These are phyloP conservation scores for Cartodere bifasciata DNA, from an alignment of 2,888 invertebrate species.

Conservation along the genomic window DNA sequence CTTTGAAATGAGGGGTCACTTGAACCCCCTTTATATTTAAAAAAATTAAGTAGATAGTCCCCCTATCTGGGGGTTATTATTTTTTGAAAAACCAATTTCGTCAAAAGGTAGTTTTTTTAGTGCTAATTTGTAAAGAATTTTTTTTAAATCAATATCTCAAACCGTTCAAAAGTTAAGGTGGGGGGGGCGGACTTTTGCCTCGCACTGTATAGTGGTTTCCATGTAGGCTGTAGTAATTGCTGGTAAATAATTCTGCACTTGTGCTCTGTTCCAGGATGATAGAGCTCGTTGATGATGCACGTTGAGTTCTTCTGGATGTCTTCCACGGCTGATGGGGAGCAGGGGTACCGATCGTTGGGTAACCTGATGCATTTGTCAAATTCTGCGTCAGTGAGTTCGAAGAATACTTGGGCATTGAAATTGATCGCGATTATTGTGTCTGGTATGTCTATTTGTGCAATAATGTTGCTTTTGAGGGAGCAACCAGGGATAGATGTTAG, in stretches of 20 bases:
- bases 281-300: conserved; percentile 7
- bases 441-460: conserved; percentile 3
- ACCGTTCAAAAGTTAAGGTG: too few relatives aligned
- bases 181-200: too few relatives aligned
- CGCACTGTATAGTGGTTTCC: conserved; percentile 1
- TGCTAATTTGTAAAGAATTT: too few relatives aligned
- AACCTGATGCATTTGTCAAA: not conserved
- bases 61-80: too few relatives aligned
- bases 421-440: conserved; percentile 4
- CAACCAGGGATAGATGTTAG: not conserved
- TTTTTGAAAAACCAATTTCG: too few relatives aligned
- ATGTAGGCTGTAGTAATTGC: not conserved
- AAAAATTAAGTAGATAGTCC: too few relatives aligned
- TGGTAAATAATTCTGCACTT: too few relatives aligned
- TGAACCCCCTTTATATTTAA: too few relatives aligned
- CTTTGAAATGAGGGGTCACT: too few relatives aligned
- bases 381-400: conserved; percentile 1
- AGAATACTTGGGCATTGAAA: conserved; percentile 7
- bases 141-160: too few relatives aligned
- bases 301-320: conserved; percentile 2
- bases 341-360: not conserved
- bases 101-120: too few relatives aligned
- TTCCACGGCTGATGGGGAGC: conserved; percentile 2
- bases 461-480: not conserved
- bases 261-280: conserved; percentile 4